A percentile compares a stretch with the other conserved stretches of the same genome.
These are phyloP conservation scores for Clarias magur DNA, from an alignment of 2,113 vertebrate species.

Conservation along the genomic window DNA sequence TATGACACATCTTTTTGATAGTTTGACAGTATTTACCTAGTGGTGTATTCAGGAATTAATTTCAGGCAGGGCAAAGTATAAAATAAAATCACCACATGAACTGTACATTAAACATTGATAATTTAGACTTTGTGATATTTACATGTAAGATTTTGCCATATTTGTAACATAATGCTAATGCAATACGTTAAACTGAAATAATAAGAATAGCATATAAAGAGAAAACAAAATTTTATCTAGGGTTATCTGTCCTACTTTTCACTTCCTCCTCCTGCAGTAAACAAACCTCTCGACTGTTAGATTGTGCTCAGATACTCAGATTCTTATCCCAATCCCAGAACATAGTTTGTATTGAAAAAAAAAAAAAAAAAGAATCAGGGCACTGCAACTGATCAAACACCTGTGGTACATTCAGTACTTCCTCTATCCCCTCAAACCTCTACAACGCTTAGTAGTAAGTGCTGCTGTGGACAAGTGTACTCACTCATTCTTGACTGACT, in stretches of 20 bases:
- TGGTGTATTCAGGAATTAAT: neutral
- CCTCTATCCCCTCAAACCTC: no score
- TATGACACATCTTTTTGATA: neutral
- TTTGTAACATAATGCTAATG: neutral
- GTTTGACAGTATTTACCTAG: neutral
- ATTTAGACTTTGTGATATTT: neutral
- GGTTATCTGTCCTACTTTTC: neutral
- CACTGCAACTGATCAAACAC: no score
- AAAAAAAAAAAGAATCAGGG: no score
- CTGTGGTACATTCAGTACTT: no score
- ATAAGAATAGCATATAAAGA: neutral
- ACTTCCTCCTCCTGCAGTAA: neutral
- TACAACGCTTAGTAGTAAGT: no score
- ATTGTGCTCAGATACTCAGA: neutral
- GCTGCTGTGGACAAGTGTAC: no score
- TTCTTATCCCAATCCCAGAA: neutral
- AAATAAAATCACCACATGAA: neutral
- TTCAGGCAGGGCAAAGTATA: neutral
- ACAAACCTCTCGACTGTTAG: neutral
- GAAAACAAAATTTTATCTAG: neutral
- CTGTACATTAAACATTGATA: neutral
- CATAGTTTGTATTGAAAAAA: no score
- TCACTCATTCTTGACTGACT: no score
- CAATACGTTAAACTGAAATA: neutral
- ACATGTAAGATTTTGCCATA: neutral